Evolutionary conservation across 1,140 invertebrate genomes (phyloP).

Genomic region (Drosophila micromelanica): DNA sequence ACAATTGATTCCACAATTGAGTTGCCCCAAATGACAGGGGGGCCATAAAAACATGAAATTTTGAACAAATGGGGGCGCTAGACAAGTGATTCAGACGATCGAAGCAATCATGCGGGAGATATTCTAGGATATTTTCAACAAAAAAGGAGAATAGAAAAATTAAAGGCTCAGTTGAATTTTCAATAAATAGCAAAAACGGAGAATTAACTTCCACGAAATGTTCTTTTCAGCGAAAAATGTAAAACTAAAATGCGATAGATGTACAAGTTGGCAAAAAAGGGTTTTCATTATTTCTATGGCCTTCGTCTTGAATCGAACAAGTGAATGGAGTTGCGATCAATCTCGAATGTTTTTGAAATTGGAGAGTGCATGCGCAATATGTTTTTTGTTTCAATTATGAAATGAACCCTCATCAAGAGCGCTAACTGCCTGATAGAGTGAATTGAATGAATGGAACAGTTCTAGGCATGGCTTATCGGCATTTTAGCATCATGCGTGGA

Average conservation of each 20-base stretch:
- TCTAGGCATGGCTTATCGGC: slow-evolving; percentile 58
- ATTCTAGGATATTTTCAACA: slow-evolving; percentile 40
- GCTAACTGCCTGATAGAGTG: slow-evolving; percentile 58
- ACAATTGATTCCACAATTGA: slow-evolving; percentile 55
- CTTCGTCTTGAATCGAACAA: slow-evolving; percentile 9
- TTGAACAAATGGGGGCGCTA: slow-evolving; percentile 29
- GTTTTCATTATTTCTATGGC: slow-evolving; percentile 31
- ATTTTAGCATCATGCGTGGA: slow-evolving; percentile 42
- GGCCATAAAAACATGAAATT: not conserved
- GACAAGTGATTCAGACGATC: slow-evolving; percentile 34
- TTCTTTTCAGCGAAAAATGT: slow-evolving; percentile 36
- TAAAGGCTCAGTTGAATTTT: slow-evolving; percentile 19
- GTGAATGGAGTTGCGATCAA: slow-evolving; percentile 61
- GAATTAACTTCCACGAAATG: slow-evolving; percentile 74
- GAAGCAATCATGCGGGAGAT: slow-evolving; percentile 64
- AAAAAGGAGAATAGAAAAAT: slow-evolving; percentile 18
- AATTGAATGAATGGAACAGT: slow-evolving; percentile 39
- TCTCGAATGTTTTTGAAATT: slow-evolving; percentile 32
- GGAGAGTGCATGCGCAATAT: slow-evolving; percentile 62
- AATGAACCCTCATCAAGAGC: slow-evolving; percentile 67
- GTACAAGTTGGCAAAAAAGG: slow-evolving; percentile 35
- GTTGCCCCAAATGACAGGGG: slow-evolving; percentile 8
- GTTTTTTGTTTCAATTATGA: slow-evolving; percentile 52
- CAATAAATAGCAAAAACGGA: slow-evolving; percentile 66
- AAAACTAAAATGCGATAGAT: slow-evolving; percentile 25